phyloP scores from a whole-genome alignment of 2,888 invertebrate genomes.

The Mythimna albipuncta region DNA sequence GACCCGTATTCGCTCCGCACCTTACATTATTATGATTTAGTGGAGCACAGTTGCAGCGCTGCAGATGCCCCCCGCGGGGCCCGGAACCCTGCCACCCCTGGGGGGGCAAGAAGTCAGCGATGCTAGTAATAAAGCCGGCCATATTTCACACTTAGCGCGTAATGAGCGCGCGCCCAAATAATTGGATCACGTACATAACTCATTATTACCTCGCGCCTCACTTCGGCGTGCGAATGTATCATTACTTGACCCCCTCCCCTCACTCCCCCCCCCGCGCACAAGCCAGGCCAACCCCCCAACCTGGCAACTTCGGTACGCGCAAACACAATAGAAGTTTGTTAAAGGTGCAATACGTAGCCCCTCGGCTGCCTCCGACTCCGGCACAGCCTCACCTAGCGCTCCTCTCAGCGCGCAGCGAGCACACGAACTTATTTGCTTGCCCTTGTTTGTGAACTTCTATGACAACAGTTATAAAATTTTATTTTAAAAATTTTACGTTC shows the following conservation, averaged over 20 bases:
- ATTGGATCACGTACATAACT: slow-evolving; percentile 92
- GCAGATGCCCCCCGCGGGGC: slow-evolving; percentile 70
- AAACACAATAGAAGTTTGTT: slow-evolving; percentile 74
- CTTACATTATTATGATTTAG: slow-evolving; percentile 89
- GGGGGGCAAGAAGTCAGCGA: slow-evolving; percentile 79
- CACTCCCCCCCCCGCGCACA: slow-evolving; percentile 37
- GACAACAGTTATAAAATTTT: slow-evolving; percentile 24
- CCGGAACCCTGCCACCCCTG: slow-evolving; percentile 28
- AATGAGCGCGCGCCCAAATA: slow-evolving; percentile 91
- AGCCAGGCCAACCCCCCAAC: slow-evolving; percentile 38
- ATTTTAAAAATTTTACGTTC: slow-evolving; percentile 27
- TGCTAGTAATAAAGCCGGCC: slow-evolving; percentile 89
- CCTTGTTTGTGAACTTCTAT: slow-evolving; percentile 39
- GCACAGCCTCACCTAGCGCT: neutral
- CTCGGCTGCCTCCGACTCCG: slow-evolving; percentile 9
- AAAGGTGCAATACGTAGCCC: slow-evolving; percentile 65
- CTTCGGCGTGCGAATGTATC: slow-evolving; percentile 87
- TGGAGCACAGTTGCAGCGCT: slow-evolving; percentile 85
- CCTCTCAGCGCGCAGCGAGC: neutral
- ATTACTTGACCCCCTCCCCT: slow-evolving; percentile 76
- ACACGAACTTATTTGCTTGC: slow-evolving; percentile 53
- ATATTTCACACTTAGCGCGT: slow-evolving; percentile 91
- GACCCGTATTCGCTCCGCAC: slow-evolving; percentile 76
- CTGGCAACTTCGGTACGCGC: slow-evolving; percentile 54
- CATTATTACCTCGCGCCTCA: slow-evolving; percentile 91